Evolutionary conservation across 2,113 vertebrate species (phyloP).

Genomic region (Typhlomys cinereus): DNA sequence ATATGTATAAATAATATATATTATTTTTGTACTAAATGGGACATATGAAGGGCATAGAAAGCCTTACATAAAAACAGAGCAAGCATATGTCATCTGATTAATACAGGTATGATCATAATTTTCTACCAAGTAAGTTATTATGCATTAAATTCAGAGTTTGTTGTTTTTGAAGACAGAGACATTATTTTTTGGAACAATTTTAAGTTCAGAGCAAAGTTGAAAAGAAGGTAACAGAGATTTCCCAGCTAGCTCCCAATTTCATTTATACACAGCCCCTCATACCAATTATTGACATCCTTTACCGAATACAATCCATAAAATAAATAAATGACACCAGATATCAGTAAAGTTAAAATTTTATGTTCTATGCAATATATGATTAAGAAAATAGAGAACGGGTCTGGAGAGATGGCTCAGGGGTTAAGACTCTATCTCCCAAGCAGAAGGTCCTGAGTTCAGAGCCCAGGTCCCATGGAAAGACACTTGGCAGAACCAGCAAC

Average conservation of each 20-base stretch:
- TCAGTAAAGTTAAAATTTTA: too few relatives aligned
- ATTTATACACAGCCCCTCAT: background rate
- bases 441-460: too few relatives aligned
- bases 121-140: background rate
- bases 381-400: too few relatives aligned
- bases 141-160: background rate
- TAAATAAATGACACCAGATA: too few relatives aligned
- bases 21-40: background rate
- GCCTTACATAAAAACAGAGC: background rate
- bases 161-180: background rate
- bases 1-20: background rate
- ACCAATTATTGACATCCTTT: too few relatives aligned
- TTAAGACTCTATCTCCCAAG: too few relatives aligned
- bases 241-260: background rate
- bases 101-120: background rate
- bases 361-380: too few relatives aligned
- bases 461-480: too few relatives aligned
- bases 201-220: background rate
- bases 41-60: background rate
- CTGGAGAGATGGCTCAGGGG: too few relatives aligned
- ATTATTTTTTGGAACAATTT: background rate
- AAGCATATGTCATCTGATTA: background rate
- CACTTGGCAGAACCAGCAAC: too few relatives aligned
- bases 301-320: too few relatives aligned
- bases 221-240: background rate